Evolutionary conservation across 2,797 vertebrate species (phyloP).

Genomic region (Poeciliopsis infans): DNA sequence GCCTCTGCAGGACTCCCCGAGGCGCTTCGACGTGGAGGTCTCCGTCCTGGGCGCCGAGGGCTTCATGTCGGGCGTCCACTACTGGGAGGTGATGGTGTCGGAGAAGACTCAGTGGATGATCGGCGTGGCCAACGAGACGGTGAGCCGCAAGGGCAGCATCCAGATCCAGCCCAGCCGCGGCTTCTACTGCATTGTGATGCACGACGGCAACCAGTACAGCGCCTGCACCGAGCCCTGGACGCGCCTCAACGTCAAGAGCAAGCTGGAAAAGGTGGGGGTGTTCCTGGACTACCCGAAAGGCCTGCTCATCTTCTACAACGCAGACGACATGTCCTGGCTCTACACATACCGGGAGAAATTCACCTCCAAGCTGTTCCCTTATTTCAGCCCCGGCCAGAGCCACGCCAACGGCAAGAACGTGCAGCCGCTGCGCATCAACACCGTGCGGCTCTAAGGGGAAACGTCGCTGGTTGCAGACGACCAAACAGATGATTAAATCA

Average conservation of each 20-base stretch:
- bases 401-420: slow-evolving; percentile 98
- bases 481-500: slow-evolving; percentile 23
- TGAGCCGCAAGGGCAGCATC: slow-evolving; percentile 95
- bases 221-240: slow-evolving; percentile 99
- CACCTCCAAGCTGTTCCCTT: slow-evolving; percentile 91
- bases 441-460: slow-evolving; percentile 87
- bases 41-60: slow-evolving; percentile 93
- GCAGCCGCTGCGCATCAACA: slow-evolving; percentile 95
- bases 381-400: slow-evolving; percentile 97
- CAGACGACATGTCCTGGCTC: slow-evolving; percentile 98
- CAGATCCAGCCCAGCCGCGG: slow-evolving; percentile 96
- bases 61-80: slow-evolving; percentile 89
- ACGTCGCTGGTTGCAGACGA: slow-evolving; percentile 4
- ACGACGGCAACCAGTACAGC: slow-evolving; percentile 98
- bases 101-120: slow-evolving; percentile 99
- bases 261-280: slow-evolving; percentile 97
- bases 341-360: slow-evolving; percentile 97
- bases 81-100: slow-evolving; percentile 98
- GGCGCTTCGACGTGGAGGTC: slow-evolving; percentile 96
- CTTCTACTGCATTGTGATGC: slow-evolving; percentile 99
- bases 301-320: slow-evolving; percentile 97
- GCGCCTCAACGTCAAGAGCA: slow-evolving; percentile 94
- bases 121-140: slow-evolving; percentile 91
- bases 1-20: slow-evolving; percentile 94
- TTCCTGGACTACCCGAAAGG: slow-evolving; percentile 96